phyloP scores from a whole-genome alignment of 2,113 vertebrate species.

The Haemorhous mexicanus region DNA sequence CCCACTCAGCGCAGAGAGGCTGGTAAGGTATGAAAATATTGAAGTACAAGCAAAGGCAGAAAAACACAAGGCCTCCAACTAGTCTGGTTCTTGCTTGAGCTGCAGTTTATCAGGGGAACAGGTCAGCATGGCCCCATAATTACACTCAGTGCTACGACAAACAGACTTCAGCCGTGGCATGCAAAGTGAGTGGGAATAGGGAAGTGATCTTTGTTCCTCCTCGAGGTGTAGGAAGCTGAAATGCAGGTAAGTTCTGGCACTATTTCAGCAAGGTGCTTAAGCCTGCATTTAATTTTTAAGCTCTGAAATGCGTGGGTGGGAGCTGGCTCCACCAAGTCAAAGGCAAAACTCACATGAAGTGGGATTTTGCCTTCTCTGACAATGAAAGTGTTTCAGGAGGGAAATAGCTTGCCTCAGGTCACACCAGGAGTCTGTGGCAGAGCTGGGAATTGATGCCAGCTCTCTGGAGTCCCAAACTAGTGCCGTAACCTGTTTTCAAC shows the following conservation, averaged over 20 bases:
- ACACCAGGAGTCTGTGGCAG: conserved; percentile 3
- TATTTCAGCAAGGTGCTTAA: conserved; percentile 25
- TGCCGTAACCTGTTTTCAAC: conserved; percentile 9
- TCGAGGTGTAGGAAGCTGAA: conserved; percentile 23
- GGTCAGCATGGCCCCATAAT: background rate
- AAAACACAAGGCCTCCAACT: background rate
- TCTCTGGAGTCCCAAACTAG: background rate
- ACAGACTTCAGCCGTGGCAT: background rate
- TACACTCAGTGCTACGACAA: background rate
- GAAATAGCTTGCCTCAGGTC: conserved; percentile 39
- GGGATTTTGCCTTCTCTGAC: conserved; percentile 9
- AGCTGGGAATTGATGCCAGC: background rate
- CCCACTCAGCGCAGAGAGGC: background rate
- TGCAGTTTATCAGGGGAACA: background rate
- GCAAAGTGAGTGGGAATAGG: background rate
- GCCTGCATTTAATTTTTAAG: conserved; percentile 17
- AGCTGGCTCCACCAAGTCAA: conserved; percentile 47
- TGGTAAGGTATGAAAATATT: too few relatives aligned
- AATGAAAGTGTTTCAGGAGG: conserved; percentile 14
- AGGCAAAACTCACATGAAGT: conserved; percentile 48
- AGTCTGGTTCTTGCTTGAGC: background rate
- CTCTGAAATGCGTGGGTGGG: conserved; percentile 29
- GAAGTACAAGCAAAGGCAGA: accelerated
- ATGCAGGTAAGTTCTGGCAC: background rate
- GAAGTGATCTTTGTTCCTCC: conserved; percentile 38